Percentiles rank a stretch among this genome's conserved stretches.
phyloP scores from a whole-genome alignment of 2,888 invertebrate genomes.

The Agrilus cyanescens region DNA sequence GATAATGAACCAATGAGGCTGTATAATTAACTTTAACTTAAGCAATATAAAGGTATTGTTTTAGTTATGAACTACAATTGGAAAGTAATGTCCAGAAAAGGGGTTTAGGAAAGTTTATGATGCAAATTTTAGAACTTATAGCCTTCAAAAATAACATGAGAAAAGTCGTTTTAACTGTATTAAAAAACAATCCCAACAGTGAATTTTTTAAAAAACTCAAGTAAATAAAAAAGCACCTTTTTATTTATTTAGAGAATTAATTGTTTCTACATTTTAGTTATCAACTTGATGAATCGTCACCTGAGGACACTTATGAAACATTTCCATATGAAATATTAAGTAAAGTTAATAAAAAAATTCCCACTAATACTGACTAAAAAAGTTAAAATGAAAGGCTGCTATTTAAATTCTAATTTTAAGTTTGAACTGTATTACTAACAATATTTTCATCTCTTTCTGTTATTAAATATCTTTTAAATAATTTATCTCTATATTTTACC shows the following conservation, averaged over 20 bases:
- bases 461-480: no score
- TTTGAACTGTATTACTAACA: no score
- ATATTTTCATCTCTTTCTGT: no score
- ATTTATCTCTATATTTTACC: no score
- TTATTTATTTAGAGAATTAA: no score
- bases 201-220: constrained; percentile 67
- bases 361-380: not conserved
- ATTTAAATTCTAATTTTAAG: no score
- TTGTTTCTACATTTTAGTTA: constrained; percentile 40
- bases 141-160: constrained; percentile 63
- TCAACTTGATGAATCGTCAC: constrained; percentile 53
- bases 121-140: constrained; percentile 64
- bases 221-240: constrained; percentile 31
- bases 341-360: constrained; percentile 36
- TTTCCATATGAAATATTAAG: constrained; percentile 52
- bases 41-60: no score
- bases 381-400: no score
- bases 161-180: constrained; percentile 71
- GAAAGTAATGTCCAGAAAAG: constrained; percentile 56
- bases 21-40: no score
- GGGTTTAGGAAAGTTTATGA: constrained; percentile 73
- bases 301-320: constrained; percentile 44
- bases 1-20: no score
- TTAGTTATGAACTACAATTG: constrained; percentile 81
- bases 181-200: constrained; percentile 65